Percentiles rank a stretch among this genome's conserved stretches.
phyloP scores from a whole-genome alignment of 2,888 invertebrate species.

The Bombylius discolor region DNA sequence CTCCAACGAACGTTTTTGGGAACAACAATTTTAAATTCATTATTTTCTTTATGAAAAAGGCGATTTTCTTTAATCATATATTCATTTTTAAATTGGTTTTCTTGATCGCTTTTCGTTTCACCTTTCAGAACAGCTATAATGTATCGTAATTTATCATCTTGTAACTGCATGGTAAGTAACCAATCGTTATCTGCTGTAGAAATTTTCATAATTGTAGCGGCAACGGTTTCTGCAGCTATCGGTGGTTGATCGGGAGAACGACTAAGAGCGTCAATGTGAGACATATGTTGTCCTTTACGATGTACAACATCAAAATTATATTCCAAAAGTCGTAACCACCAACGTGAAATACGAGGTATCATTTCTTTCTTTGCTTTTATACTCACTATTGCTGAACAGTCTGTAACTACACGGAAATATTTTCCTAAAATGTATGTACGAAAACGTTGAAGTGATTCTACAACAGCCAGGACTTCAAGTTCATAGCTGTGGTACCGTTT shows the following conservation, averaged over 20 bases:
- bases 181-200: slow-evolving; percentile 8
- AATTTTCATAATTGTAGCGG: neutral
- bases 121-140: slow-evolving; percentile 9
- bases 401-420: slow-evolving; percentile 8
- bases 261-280: slow-evolving; percentile 12
- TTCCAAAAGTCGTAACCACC: slow-evolving; percentile 15
- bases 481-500: slow-evolving; percentile 6
- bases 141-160: slow-evolving; percentile 7
- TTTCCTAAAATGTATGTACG: slow-evolving; percentile 15
- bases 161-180: neutral
- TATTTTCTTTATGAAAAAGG: slow-evolving; percentile 7
- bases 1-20: slow-evolving; percentile 13
- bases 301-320: slow-evolving; percentile 15
- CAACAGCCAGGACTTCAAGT: slow-evolving; percentile 6
- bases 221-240: neutral
- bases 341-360: slow-evolving; percentile 14
- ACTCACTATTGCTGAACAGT: neutral
- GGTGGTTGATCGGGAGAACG: slow-evolving; percentile 4
- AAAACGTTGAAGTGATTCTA: slow-evolving; percentile 13
- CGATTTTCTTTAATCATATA: slow-evolving; percentile 10
- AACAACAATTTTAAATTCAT: slow-evolving; percentile 11
- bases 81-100: slow-evolving; percentile 8
- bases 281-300: slow-evolving; percentile 12
- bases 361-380: slow-evolving; percentile 3
- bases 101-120: slow-evolving; percentile 5